Evolutionary conservation across 2,888 invertebrate genomes (phyloP), one percentile per base, ranked within the genome.

Genomic region (Lathronympha strigana): DNA sequence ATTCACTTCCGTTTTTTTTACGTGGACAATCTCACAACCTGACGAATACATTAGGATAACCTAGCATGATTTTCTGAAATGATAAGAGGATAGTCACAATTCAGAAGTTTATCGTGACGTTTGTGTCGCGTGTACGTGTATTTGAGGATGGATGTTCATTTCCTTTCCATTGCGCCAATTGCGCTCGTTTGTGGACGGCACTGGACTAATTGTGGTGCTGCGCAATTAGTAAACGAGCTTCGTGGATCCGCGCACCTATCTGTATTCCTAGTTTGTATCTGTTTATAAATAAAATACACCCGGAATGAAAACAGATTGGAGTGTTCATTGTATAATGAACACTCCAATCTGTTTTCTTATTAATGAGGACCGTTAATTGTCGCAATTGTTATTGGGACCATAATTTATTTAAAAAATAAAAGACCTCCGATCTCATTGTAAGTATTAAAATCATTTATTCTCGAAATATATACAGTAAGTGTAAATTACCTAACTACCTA

Each of bases 101-200:
- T 40, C 40, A 38, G 54, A 45, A 45, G 33, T 51, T 11, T 17
- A 38, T 15, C 28, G 36, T 19, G n/a, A 40, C 31, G 25, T 23
- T 17, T 54, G 47, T 47, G 40, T 38, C 19, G 23, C 36, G 38
- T 60, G 43, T 60, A 28, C 21, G 78, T 75, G 78, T 82, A 77
- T 81, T 78, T 70, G 74, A 79, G 81, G 81, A 82, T 88, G 82
- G 81, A 83, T 84, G 87, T 77, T 78, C 81, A 86, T 83, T 90
- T 91, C 90, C 91, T 90, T 83, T 82, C 84, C 79, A 88, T 89
- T 88, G 86, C 82, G 85, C 80, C 90, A 91, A 91, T 92, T 91
- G 88, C 76, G 87, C 86, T 89, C 81, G 83, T 91, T 90, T 86
- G 81, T 73, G 80, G 78, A 81, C 80, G 77, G 77, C 83, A 86